These are phyloP conservation scores for Squalus acanthias DNA, from an alignment of 2,797 vertebrate species.

Conservation along the genomic window DNA sequence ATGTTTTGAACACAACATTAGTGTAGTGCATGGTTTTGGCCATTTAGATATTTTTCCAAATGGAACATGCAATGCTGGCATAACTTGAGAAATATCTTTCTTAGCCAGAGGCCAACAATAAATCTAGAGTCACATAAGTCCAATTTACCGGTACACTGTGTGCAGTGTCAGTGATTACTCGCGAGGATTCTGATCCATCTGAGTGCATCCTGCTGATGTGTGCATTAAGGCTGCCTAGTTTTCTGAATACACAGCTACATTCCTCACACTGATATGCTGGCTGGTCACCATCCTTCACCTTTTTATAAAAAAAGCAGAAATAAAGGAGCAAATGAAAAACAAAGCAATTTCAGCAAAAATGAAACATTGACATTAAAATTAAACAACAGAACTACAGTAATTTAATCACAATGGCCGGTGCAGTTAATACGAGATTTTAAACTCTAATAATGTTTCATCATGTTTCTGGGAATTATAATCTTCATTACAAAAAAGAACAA, in stretches of 20 bases:
- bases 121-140: background rate
- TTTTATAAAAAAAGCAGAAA: constrained; percentile 41
- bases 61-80: background rate
- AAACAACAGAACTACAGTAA: background rate
- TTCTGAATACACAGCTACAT: constrained; percentile 96
- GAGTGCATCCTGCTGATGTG: constrained; percentile 98
- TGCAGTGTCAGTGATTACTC: constrained; percentile 59
- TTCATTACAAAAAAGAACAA: background rate
- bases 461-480: background rate
- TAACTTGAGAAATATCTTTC: background rate
- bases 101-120: background rate
- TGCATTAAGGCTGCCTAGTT: constrained; percentile 90
- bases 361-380: background rate
- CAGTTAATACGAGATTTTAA: background rate
- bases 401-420: background rate
- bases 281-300: constrained; percentile 65
- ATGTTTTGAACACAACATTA: background rate
- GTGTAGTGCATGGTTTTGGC: background rate
- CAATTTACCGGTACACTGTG: constrained; percentile 55
- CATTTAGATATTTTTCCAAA: background rate
- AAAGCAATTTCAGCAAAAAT: background rate
- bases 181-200: constrained; percentile 55
- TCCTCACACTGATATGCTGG: constrained; percentile 80
- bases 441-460: background rate
- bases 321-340: constrained; percentile 15